Evolutionary conservation across 2,113 vertebrate genomes (phyloP).

Genomic region (Heterotis niloticus): DNA sequence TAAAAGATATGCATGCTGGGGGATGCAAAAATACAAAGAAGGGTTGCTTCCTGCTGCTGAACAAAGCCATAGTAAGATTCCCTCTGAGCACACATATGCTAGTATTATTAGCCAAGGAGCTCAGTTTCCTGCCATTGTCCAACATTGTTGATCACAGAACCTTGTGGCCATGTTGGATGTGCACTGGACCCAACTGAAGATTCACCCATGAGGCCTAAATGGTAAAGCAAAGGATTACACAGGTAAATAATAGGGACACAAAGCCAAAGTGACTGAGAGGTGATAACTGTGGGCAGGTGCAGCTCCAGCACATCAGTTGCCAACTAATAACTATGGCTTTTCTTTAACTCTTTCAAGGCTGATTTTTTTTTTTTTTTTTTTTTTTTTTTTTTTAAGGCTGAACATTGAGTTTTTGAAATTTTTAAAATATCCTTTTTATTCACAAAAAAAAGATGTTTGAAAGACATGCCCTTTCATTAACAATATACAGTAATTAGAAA

Average conservation of each 20-base stretch:
- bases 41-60: constrained; percentile 52
- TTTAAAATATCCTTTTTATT: too few relatives aligned
- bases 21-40: background rate
- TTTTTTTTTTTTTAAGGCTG: too few relatives aligned
- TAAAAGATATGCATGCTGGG: constrained; percentile 28
- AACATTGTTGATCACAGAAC: constrained; percentile 19
- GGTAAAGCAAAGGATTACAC: background rate
- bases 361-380: too few relatives aligned
- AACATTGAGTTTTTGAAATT: too few relatives aligned
- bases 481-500: too few relatives aligned
- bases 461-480: too few relatives aligned
- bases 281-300: background rate
- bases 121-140: constrained; percentile 62
- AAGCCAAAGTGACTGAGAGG: background rate
- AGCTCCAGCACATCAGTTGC: background rate
- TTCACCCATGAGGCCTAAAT: background rate
- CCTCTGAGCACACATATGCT: constrained; percentile 28
- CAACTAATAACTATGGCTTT: too few relatives aligned
- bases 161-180: too few relatives aligned
- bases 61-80: constrained; percentile 50
- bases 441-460: too few relatives aligned
- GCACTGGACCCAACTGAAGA: background rate
- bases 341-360: too few relatives aligned
- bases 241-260: background rate
- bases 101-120: constrained; percentile 44